Evolutionary conservation across 2,113 vertebrate species (phyloP).

Genomic region (Capreolus pygargus): DNA sequence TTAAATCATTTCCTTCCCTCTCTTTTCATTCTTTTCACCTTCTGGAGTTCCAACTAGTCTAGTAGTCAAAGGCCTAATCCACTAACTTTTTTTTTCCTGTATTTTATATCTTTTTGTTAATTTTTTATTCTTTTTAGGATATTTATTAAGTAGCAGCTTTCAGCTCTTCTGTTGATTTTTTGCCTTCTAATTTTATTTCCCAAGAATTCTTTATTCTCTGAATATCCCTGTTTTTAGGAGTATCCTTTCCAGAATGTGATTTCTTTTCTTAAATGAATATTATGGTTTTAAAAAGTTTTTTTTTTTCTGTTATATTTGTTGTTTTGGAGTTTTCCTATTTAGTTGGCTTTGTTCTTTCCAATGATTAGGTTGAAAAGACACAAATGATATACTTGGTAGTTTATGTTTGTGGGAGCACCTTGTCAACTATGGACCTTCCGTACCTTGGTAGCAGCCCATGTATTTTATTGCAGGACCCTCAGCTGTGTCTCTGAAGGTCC

Average conservation of each 20-base stretch:
- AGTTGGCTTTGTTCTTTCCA: background rate
- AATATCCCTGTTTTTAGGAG: background rate
- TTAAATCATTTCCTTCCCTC: background rate
- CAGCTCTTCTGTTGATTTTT: background rate
- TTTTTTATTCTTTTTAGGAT: background rate
- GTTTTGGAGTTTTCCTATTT: background rate
- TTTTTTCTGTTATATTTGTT: background rate
- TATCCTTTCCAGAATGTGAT: background rate
- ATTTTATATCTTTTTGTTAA: background rate
- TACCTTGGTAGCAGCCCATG: too few relatives aligned
- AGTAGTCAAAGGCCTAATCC: background rate
- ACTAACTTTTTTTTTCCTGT: background rate
- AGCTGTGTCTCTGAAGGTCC: background rate
- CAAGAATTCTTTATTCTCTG: background rate
- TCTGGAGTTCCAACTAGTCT: background rate
- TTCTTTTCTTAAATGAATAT: background rate
- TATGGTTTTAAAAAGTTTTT: background rate
- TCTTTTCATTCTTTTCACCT: background rate
- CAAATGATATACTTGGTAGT: background rate
- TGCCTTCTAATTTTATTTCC: background rate
- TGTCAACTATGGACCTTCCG: background rate
- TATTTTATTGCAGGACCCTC: background rate
- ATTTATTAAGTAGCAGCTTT: background rate
- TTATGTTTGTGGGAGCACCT: background rate
- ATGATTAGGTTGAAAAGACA: background rate